These are phyloP conservation scores for Hecatera dysodea DNA, from an alignment of 2,888 invertebrate species.

Conservation along the genomic window DNA sequence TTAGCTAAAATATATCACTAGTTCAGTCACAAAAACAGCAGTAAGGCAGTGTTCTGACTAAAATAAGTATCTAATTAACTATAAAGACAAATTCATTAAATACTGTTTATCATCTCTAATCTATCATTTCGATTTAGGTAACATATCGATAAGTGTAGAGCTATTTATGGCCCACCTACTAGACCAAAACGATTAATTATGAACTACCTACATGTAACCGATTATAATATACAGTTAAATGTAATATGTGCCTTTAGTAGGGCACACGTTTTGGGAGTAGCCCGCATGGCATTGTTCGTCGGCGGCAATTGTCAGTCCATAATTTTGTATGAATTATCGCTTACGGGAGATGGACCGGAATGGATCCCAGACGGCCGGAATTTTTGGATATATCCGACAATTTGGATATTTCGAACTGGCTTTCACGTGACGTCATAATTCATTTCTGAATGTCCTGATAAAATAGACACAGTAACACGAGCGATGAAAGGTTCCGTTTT, in stretches of 20 bases:
- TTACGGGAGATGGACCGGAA: conserved; percentile 48
- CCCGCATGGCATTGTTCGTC: conserved; percentile 59
- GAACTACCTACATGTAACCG: conserved; percentile 23
- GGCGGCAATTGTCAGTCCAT: conserved; percentile 61
- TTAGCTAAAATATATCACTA: neutral
- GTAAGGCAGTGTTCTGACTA: neutral
- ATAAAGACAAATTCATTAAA: neutral
- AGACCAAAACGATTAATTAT: conserved; percentile 46
- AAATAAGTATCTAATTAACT: neutral
- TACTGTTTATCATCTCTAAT: neutral
- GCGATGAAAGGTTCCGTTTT: neutral
- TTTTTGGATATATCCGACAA: conserved; percentile 40
- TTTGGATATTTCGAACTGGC: conserved; percentile 32
- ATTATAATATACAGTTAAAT: conserved; percentile 16
- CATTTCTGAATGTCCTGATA: conserved; percentile 17
- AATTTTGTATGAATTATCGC: conserved; percentile 66
- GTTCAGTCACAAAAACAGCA: neutral
- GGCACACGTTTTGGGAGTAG: conserved; percentile 58
- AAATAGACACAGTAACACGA: neutral
- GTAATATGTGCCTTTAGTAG: conserved; percentile 37
- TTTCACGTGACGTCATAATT: conserved; percentile 2
- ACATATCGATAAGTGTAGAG: neutral
- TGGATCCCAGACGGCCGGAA: conserved; percentile 29
- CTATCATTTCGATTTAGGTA: neutral
- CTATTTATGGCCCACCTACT: conserved; percentile 17